Percentiles rank a stretch among this genome's conserved stretches.
phyloP scores from a whole-genome alignment of 2,113 vertebrate species.

The Aegypius monachus region DNA sequence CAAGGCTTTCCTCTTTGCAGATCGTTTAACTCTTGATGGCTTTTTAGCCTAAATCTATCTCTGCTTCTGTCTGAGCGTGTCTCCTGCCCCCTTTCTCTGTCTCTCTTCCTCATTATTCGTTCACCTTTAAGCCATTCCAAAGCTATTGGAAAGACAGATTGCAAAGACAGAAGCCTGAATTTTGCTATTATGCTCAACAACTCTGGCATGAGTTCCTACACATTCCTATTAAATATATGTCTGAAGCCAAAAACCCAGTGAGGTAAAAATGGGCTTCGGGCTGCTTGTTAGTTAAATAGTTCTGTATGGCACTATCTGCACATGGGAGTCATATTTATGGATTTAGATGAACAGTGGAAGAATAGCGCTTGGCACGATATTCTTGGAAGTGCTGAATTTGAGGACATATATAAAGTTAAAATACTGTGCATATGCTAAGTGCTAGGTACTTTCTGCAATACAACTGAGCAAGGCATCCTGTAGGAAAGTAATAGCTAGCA shows the following conservation, averaged over 20 bases:
- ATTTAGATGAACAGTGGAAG: neutral
- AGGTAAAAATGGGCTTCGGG: neutral
- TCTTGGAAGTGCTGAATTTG: neutral
- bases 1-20: conserved; percentile 1
- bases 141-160: conserved; percentile 43
- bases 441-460: neutral
- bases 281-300: conserved; percentile 6
- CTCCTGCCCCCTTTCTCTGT: neutral
- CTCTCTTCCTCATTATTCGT: conserved; percentile 3
- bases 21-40: conserved; percentile 23
- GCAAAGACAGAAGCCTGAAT: conserved; percentile 40
- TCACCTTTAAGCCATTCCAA: conserved; percentile 51
- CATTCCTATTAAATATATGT: neutral
- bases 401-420: neutral
- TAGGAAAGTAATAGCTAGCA: conserved; percentile 3
- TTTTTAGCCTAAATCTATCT: neutral
- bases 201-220: neutral
- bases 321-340: neutral
- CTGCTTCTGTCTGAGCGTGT: neutral
- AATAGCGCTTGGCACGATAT: neutral
- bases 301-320: neutral
- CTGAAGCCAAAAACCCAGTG: neutral
- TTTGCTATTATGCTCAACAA: neutral
- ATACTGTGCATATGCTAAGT: neutral
- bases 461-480: neutral